A percentile compares a stretch with the other conserved stretches of the same genome.
These are phyloP conservation scores for Diloba caeruleocephala DNA, from an alignment of 2,888 invertebrate genomes.

Conservation along the genomic window DNA sequence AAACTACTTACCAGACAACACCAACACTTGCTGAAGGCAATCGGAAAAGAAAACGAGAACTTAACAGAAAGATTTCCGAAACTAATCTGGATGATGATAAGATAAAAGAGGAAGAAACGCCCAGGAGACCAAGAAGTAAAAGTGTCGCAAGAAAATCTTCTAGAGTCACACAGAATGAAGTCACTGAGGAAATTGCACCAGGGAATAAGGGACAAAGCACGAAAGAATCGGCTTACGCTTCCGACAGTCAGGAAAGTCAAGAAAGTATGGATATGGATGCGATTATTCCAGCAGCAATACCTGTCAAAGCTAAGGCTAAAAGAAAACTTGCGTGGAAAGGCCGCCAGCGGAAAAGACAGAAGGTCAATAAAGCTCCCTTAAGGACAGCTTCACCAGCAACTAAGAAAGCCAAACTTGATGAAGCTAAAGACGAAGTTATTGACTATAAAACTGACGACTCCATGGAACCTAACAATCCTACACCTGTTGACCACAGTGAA, in stretches of 20 bases:
- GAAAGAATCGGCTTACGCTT: conserved; percentile 71
- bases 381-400: conserved; percentile 67
- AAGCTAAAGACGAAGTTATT: conserved; percentile 58
- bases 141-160: conserved; percentile 77
- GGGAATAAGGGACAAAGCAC: conserved; percentile 70
- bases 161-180: conserved; percentile 67
- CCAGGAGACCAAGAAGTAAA: conserved; percentile 76
- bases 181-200: conserved; percentile 60
- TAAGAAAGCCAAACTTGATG: conserved; percentile 75
- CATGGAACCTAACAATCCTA: conserved; percentile 59
- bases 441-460: conserved; percentile 75
- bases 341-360: conserved; percentile 78
- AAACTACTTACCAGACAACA: conserved; percentile 89
- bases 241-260: conserved; percentile 85
- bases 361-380: conserved; percentile 58
- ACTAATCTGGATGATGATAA: conserved; percentile 66
- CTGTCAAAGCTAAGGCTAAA: conserved; percentile 73
- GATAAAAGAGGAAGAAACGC: conserved; percentile 71
- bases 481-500: conserved; percentile 33
- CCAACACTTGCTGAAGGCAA: conserved; percentile 70
- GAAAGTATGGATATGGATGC: conserved; percentile 66
- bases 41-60: conserved; percentile 80
- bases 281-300: conserved; percentile 58
- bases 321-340: conserved; percentile 87
- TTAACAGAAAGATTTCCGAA: conserved; percentile 74